These are phyloP conservation scores for Mormyrops attenuatus DNA, from an alignment of 2,797 vertebrate genomes.

Conservation along the genomic window DNA sequence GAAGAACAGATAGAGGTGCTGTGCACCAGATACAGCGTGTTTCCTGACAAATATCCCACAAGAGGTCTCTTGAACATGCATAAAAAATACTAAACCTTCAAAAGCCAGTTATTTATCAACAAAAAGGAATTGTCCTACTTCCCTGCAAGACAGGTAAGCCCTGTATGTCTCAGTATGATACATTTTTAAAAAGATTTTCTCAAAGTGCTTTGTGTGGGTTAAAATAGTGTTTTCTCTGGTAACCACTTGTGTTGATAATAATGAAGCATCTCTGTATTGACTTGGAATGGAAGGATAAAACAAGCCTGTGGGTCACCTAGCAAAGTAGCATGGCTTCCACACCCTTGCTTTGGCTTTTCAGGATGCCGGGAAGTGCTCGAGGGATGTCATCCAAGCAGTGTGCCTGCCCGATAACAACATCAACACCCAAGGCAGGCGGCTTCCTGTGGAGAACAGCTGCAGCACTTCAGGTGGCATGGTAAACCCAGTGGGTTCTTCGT, in stretches of 20 bases:
- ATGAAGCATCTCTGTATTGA: neutral
- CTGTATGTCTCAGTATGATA: neutral
- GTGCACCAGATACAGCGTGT: neutral
- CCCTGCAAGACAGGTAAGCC: neutral
- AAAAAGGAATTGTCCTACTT: neutral
- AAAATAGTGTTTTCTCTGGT: neutral
- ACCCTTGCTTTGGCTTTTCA: neutral
- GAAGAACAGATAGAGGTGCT: neutral
- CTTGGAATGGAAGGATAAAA: neutral
- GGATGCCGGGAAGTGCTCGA: neutral
- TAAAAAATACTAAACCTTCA: neutral
- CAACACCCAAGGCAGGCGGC: neutral
- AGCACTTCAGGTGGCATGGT: neutral
- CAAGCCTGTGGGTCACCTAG: neutral
- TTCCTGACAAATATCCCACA: slow-evolving; percentile 10
- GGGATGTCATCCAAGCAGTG: neutral
- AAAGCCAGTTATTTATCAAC: neutral
- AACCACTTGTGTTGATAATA: neutral
- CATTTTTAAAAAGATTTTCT: neutral
- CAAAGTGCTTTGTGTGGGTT: neutral
- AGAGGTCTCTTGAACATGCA: neutral
- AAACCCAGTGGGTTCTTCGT: neutral
- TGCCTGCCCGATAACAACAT: neutral
- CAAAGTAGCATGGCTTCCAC: neutral
- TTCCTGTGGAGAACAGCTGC: neutral